Conservation (phyloP, 2,113 vertebrate species). For the Synodontis membranacea region DNA sequence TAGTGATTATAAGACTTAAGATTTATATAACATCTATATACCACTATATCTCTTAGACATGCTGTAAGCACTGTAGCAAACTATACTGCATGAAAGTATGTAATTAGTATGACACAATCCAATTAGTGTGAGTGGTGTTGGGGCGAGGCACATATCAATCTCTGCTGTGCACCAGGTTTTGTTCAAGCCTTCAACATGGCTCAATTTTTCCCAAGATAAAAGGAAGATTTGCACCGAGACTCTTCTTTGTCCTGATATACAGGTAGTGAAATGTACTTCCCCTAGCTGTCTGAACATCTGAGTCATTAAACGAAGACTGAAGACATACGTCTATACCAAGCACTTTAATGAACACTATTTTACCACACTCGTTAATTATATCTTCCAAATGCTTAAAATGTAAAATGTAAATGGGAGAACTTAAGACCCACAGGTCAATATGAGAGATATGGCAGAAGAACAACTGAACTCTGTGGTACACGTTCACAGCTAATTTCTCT, state of each 20-base stretch:
- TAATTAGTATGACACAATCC: neutral
- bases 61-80: neutral
- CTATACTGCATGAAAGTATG: neutral
- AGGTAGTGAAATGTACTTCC: slow-evolving; percentile 2
- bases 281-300: neutral
- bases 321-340: neutral
- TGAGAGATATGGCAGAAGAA: neutral
- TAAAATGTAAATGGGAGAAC: neutral
- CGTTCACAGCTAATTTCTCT: neutral
- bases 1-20: too few relatives aligned
- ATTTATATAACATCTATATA: too few relatives aligned
- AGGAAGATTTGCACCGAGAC: neutral
- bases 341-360: neutral
- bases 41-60: neutral
- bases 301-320: neutral
- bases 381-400: neutral
- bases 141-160: neutral
- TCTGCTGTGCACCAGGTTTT: neutral
- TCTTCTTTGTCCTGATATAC: neutral
- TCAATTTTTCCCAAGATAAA: neutral
- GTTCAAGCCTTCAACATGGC: neutral
- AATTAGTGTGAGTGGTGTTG: neutral
- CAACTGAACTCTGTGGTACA: neutral
- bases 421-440: neutral
- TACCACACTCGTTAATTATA: neutral